Conservation (phyloP, 2,888 invertebrate genomes). For the Callinectes sapidus region DNA sequence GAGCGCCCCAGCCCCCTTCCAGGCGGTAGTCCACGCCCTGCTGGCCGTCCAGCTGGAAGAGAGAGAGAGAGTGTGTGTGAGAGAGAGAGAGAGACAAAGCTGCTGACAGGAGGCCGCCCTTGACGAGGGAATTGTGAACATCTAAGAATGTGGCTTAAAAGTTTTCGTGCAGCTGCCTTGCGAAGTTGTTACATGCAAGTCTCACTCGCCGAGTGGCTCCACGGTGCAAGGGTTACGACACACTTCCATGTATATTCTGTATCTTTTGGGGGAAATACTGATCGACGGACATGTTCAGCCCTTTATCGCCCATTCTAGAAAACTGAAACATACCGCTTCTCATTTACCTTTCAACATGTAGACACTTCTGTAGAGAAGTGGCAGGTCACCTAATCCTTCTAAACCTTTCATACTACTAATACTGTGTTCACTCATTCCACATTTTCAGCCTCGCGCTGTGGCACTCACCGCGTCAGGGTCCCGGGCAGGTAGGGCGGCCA, state of each 20-base stretch:
- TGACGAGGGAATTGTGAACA: neutral
- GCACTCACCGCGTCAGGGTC: constrained; percentile 61
- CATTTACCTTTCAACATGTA: neutral
- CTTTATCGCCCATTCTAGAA: neutral
- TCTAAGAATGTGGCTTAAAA: neutral
- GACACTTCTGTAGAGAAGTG: neutral
- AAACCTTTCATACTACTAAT: neutral
- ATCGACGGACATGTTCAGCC: neutral
- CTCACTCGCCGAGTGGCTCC: neutral
- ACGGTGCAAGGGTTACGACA: neutral
- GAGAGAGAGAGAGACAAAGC: too few species aligned
- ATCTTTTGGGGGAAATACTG: neutral
- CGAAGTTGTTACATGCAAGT: neutral
- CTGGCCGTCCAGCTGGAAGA: constrained; percentile 29
- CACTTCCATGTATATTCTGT: neutral
- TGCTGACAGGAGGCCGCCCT: neutral
- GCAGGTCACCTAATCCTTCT: neutral
- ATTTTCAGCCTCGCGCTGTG: neutral
- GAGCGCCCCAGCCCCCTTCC: constrained; percentile 44
- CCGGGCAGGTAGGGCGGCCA: constrained; percentile 53
- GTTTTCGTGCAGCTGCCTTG: neutral
- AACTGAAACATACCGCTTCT: neutral
- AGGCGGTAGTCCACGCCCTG: constrained; percentile 50
- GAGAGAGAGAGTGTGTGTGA: too few species aligned
- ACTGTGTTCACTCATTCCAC: neutral